Base-by-base conservation (phyloP, 1,140 invertebrate species). In the Drosophila burlai region DNA sequence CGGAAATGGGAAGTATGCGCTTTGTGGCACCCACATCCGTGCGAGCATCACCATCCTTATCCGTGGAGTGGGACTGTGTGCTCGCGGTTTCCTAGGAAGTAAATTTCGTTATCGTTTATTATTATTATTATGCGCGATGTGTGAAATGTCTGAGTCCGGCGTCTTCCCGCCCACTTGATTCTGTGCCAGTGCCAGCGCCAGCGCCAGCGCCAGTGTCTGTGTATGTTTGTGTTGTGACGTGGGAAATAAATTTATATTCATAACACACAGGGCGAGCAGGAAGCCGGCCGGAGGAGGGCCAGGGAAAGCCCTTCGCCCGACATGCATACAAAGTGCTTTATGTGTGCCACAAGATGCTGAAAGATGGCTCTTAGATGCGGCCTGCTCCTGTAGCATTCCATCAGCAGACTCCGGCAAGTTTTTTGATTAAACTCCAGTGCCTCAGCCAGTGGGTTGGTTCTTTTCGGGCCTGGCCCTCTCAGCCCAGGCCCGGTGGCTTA, bases 81-180 rank as follows among this genome's bases (percentile, higher is more conserved):
- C 60, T 66, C 79, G 83, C 54, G 77, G 72, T 67, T 89, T 74
- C 46, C 73, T 58, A 89, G 85, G 85, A 89, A 89, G 84, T 89
- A 89, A 89, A 89, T 89, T 89, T 89, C 78, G 84, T 89, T 89
- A 89, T 89, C 84, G 84, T 89, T 89, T 90, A 89, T 89, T 89
- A 89, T 87, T 87, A 87, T 89, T 89, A 89, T 89, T 89, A 89
- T 89, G 85, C 85, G 84, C 85, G 78, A 81, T 89, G 84, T 90
- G 84, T 89, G 81, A 90, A 84, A 90, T 89, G 78, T 90, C 74
- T 90, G 75, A 84, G 60, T 75, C 76, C 75, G 64, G 75, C 76
- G 45, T 60, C 65, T 46, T 57, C 55, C 58, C 65, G 49, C 75
- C 64, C 74, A 76, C 60, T 58, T 43, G 72, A 76, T 57, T 43